Conservation (phyloP, 2,113 vertebrate species). For the Deroptyus accipitrinus region DNA sequence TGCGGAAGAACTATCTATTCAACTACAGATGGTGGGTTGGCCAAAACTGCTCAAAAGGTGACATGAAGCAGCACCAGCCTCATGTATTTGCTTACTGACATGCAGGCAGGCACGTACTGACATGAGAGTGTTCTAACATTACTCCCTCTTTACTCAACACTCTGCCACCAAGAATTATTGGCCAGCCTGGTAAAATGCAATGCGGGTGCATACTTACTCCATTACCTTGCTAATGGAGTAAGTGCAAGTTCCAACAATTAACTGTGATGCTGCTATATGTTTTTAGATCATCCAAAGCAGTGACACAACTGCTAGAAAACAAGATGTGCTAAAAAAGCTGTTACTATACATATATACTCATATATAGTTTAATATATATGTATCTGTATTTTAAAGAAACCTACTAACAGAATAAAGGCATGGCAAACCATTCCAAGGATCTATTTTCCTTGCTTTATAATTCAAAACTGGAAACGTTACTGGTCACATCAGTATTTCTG, state of each 20-base stretch:
- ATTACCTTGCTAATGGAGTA: too few relatives aligned
- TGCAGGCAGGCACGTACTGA: rapidly evolving
- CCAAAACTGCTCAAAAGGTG: background rate
- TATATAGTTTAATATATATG: background rate
- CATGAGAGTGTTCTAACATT: rapidly evolving
- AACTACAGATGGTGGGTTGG: background rate
- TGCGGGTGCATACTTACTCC: background rate
- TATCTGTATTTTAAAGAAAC: background rate
- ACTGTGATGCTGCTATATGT: background rate
- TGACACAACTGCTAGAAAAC: background rate
- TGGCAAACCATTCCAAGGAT: background rate
- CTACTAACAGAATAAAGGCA: background rate
- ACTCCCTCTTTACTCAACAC: background rate
- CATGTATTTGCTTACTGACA: background rate
- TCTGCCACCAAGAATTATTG: background rate
- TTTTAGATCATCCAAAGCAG: background rate
- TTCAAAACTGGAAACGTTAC: conserved; percentile 3
- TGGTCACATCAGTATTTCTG: conserved; percentile 25
- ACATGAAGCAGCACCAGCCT: background rate
- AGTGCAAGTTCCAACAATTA: background rate
- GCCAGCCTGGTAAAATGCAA: background rate
- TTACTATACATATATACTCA: background rate
- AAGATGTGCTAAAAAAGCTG: background rate
- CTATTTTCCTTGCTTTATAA: background rate
- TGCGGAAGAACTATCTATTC: background rate